phyloP scores from a whole-genome alignment of 2,888 invertebrate species.

The Fragum whitleyi region DNA sequence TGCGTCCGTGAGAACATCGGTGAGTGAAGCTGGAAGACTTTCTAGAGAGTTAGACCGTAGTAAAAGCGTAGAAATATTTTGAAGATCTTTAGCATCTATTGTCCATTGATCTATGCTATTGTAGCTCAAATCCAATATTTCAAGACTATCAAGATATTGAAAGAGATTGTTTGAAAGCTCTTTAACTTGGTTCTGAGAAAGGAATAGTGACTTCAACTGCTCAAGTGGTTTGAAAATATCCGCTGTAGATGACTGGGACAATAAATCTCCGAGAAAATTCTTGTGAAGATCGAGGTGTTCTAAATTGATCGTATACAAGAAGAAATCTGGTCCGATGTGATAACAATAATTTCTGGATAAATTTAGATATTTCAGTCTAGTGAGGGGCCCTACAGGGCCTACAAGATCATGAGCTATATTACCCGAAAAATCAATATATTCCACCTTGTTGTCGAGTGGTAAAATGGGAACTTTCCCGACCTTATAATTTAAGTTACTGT shows the following conservation, averaged over 20 bases:
- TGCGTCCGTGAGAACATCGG: not conserved
- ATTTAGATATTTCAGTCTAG: slow-evolving; percentile 24
- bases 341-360: slow-evolving; percentile 35
- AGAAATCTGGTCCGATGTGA: slow-evolving; percentile 11
- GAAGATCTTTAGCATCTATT: slow-evolving; percentile 11
- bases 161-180: not conserved
- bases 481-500: slow-evolving; percentile 5
- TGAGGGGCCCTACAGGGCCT: slow-evolving; percentile 21
- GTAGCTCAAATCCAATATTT: slow-evolving; percentile 25
- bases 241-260: not conserved
- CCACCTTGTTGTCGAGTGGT: slow-evolving; percentile 5
- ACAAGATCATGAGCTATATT: slow-evolving; percentile 12
- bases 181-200: slow-evolving; percentile 32
- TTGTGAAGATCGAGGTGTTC: not conserved
- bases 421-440: slow-evolving; percentile 23
- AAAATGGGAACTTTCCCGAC: not conserved
- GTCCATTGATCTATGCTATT: slow-evolving; percentile 8
- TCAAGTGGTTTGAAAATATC: slow-evolving; percentile 29
- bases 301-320: not conserved
- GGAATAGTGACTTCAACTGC: slow-evolving; percentile 15
- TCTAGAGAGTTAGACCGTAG: slow-evolving; percentile 26
- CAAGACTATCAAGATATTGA: not conserved
- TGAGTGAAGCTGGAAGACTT: not conserved
- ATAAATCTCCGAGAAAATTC: slow-evolving; percentile 5
- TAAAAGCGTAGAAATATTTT: slow-evolving; percentile 22